phyloP scores from a whole-genome alignment of 2,888 invertebrate genomes.

The Drosophila mulleri region DNA sequence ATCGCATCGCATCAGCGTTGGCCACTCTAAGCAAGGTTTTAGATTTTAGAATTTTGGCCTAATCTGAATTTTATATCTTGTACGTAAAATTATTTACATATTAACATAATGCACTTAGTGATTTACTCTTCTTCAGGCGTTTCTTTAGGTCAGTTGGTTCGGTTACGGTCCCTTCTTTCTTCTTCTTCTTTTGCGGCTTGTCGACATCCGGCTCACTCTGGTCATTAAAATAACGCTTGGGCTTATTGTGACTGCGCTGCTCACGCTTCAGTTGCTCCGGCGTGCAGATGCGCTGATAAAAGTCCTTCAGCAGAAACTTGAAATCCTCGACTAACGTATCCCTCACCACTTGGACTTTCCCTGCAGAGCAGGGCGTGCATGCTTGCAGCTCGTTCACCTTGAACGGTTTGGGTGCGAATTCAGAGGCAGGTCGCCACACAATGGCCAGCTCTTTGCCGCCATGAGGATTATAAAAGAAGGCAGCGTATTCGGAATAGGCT shows the following conservation, averaged over 20 bases:
- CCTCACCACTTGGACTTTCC: slow-evolving; percentile 72
- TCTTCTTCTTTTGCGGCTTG: slow-evolving; percentile 30
- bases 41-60: slow-evolving; percentile 25
- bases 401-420: slow-evolving; percentile 88
- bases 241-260: slow-evolving; percentile 44
- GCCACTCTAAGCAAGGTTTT: slow-evolving; percentile 1
- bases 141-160: slow-evolving; percentile 19
- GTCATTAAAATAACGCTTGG: slow-evolving; percentile 59
- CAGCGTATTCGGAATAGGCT: slow-evolving; percentile 90
- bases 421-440: slow-evolving; percentile 90
- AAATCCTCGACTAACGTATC: slow-evolving; percentile 83
- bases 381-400: slow-evolving; percentile 87
- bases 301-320: slow-evolving; percentile 82
- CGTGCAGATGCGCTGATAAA: slow-evolving; percentile 77
- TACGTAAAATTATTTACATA: neutral
- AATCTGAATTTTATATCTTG: slow-evolving; percentile 5
- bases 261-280: slow-evolving; percentile 62
- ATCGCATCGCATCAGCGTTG: neutral
- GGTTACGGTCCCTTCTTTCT: neutral
- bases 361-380: slow-evolving; percentile 59
- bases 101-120: slow-evolving; percentile 37
- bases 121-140: slow-evolving; percentile 40
- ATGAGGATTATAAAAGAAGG: slow-evolving; percentile 95
- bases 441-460: slow-evolving; percentile 95
- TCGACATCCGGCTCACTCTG: neutral